These are phyloP conservation scores for Odontamblyopus rebecca DNA, from an alignment of 2,797 vertebrate species.

Conservation along the genomic window DNA sequence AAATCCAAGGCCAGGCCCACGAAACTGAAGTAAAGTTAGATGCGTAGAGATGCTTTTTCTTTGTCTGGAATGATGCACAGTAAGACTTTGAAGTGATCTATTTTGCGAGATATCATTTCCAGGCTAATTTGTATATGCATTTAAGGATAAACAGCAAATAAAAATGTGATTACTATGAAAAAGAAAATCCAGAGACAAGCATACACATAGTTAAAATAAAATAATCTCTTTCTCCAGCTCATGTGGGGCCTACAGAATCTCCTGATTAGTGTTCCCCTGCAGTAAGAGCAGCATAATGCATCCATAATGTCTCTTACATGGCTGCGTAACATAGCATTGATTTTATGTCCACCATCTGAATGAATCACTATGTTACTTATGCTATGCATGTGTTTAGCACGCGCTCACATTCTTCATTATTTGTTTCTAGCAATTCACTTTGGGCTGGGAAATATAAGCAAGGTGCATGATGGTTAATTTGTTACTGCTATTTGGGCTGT, in stretches of 20 bases:
- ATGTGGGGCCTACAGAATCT: constrained; percentile 35
- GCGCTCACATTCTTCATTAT: constrained; percentile 31
- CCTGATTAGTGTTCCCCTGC: constrained; percentile 31
- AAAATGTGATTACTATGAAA: too few species aligned
- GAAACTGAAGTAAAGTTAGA: too few species aligned
- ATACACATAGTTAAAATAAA: constrained; percentile 29
- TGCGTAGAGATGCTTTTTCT: too few species aligned
- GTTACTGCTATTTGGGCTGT: constrained; percentile 42
- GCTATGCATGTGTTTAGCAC: constrained; percentile 18
- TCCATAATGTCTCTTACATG: constrained; percentile 25
- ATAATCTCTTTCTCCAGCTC: constrained; percentile 18
- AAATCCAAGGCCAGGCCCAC: too few species aligned
- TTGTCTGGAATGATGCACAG: too few species aligned
- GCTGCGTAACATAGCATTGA: constrained; percentile 29
- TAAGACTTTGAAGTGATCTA: too few species aligned
- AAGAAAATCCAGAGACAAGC: constrained; percentile 3
- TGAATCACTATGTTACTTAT: constrained; percentile 33
- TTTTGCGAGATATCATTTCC: too few species aligned
- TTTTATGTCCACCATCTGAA: constrained; percentile 31
- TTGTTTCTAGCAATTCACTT: constrained; percentile 13
- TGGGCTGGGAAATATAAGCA: constrained; percentile 16
- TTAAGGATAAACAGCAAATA: too few species aligned
- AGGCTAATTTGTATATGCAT: too few species aligned
- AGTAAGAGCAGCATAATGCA: constrained; percentile 26
- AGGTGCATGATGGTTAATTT: constrained; percentile 39